Base-by-base conservation (phyloP, 1,140 invertebrate species). In the Zaprionus vittiger region DNA sequence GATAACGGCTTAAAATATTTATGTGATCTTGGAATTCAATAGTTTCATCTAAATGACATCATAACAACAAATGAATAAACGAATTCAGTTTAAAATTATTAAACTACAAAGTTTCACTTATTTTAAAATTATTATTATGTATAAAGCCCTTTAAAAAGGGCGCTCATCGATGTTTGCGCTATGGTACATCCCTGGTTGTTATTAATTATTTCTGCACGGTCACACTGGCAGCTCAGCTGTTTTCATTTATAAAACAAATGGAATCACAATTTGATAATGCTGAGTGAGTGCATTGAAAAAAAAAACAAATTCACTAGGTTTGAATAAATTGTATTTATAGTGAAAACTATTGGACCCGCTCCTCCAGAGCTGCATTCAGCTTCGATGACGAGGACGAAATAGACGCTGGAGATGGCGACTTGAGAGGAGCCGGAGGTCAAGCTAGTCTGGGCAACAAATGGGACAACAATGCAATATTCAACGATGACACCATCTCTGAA, bases 311-410 rank as follows among this genome's bases (percentile, higher is more conserved):
- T 0, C 1, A 17, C n/a, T 11, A n/a, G 17, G 6, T 4, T 62
- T 34, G 11, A 22, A 11, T 6, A 11, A 1, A 0, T 60, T 34
- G 44, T 57, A 9, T 78, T 37, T 66, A 81, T 22, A 89, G 78
- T 17, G 92, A 93, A 47, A 77, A 71, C 49, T 93, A 92, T 74
- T 93, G 92, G 92, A 93, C 92, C 59, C 80, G 84, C 49, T 93
- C 92, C 4, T 76, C 90, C 6, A 81, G 80, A 11, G 82, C 81
- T 9, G 91, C 91, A 6, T 93, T 93, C 28, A 93, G 91, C 59
- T 93, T 93, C 52, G 92, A 93, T 38, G 92, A 93, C 20, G 91
- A 92, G 17, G 85, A 91, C 2, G 91, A 91, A 20, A 61, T 68
- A 44, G 87, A 71, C 49, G 24, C 49, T 12, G 74, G 44, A 17